These are phyloP conservation scores for Perccottus glenii DNA, from an alignment of 2,113 vertebrate species.

Conservation along the genomic window DNA sequence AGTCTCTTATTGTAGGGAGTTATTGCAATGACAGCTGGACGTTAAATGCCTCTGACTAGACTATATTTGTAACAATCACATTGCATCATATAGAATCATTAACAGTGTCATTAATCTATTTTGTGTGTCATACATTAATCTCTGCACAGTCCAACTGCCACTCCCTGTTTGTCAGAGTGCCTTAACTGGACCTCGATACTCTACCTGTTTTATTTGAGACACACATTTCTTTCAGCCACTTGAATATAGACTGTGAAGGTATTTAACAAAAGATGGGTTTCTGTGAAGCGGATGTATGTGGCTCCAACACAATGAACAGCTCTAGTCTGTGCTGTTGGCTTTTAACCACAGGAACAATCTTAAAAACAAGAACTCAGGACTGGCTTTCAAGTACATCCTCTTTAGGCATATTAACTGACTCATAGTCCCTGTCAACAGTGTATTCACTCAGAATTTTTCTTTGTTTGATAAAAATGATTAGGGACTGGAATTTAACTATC, in stretches of 20 bases:
- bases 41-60: background rate
- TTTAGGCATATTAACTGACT: constrained; percentile 16
- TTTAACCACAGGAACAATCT: constrained; percentile 7
- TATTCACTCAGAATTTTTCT: constrained; percentile 28
- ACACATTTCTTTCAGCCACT: constrained; percentile 15
- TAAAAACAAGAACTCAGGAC: constrained; percentile 36
- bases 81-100: background rate
- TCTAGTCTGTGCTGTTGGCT: constrained; percentile 30
- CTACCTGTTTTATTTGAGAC: constrained; percentile 22
- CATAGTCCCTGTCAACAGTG: background rate
- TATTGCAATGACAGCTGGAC: background rate
- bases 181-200: constrained; percentile 30
- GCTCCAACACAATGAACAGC: constrained; percentile 7
- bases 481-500: background rate
- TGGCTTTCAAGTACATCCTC: background rate
- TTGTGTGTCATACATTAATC: constrained; percentile 41
- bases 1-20: background rate
- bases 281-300: constrained; percentile 5
- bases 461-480: constrained; percentile 41
- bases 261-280: constrained; percentile 14
- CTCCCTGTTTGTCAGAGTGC: constrained; percentile 57
- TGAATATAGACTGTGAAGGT: constrained; percentile 9
- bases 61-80: background rate
- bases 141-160: constrained; percentile 64
- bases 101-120: constrained; percentile 19